Conservation (phyloP, 2,888 invertebrate species). For the Dasysyrphus albostriatus region DNA sequence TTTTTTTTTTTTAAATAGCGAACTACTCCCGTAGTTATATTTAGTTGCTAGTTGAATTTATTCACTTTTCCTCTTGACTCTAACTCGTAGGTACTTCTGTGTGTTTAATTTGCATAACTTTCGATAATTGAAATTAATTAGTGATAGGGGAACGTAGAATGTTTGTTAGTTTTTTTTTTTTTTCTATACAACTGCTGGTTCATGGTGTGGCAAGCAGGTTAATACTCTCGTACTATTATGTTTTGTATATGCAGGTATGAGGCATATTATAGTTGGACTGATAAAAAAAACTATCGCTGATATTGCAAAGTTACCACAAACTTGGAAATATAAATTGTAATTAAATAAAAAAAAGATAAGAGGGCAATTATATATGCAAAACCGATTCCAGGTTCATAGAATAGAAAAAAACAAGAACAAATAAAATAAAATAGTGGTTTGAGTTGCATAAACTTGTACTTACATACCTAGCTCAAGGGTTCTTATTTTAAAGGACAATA, state of each 20-base stretch:
- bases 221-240: neutral
- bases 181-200: conserved; percentile 44
- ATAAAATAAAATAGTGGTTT: neutral
- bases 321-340: conserved; percentile 44
- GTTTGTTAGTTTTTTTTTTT: conserved; percentile 18
- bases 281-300: conserved; percentile 55
- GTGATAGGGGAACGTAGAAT: conserved; percentile 63
- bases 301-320: conserved; percentile 42
- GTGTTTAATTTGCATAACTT: conserved; percentile 72
- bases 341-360: conserved; percentile 1
- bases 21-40: conserved; percentile 1
- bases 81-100: neutral
- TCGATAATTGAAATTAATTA: conserved; percentile 74
- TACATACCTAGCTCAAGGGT: too few relatives aligned
- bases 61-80: conserved; percentile 40
- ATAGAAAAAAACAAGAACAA: neutral
- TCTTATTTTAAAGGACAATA: too few relatives aligned
- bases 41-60: conserved; percentile 9
- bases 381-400: conserved; percentile 16
- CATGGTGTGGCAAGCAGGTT: conserved; percentile 43
- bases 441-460: neutral
- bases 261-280: conserved; percentile 58
- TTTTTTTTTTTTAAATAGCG: conserved; percentile 17
- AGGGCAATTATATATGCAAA: neutral
- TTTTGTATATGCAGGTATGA: conserved; percentile 52